These are phyloP conservation scores for Melieria omissa DNA, from an alignment of 2,888 invertebrate species.

Conservation along the genomic window DNA sequence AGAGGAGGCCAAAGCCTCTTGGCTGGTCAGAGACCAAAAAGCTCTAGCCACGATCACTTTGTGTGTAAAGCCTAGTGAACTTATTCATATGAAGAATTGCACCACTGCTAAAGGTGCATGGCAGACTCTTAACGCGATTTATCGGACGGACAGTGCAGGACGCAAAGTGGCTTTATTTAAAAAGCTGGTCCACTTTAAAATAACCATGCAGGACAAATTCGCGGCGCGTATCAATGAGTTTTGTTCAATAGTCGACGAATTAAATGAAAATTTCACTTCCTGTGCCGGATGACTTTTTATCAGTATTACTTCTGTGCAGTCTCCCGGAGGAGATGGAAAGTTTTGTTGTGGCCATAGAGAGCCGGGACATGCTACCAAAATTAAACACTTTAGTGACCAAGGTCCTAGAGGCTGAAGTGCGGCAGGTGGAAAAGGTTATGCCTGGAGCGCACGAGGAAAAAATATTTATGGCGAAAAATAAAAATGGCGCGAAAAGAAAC, in stretches of 20 bases:
- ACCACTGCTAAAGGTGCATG: constrained; percentile 17
- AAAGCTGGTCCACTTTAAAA: constrained; percentile 14
- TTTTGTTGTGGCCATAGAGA: constrained; percentile 26
- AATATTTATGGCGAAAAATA: neutral
- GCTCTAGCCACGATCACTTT: constrained; percentile 26
- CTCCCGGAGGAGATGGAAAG: constrained; percentile 27
- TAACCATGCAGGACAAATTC: constrained; percentile 10
- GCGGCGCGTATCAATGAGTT: constrained; percentile 9
- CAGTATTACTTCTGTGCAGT: constrained; percentile 10
- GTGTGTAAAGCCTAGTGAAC: constrained; percentile 10
- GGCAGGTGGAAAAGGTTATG: constrained; percentile 1
- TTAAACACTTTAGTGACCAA: constrained; percentile 14
- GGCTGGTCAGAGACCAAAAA: constrained; percentile 27
- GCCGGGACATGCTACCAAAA: constrained; percentile 20
- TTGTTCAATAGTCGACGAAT: constrained; percentile 20
- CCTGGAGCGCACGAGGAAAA: neutral
- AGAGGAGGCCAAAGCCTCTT: constrained; percentile 4
- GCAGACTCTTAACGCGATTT: constrained; percentile 1
- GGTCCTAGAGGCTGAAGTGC: constrained; percentile 26
- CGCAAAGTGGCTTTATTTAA: constrained; percentile 25
- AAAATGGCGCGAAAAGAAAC: neutral
- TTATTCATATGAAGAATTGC: constrained; percentile 11
- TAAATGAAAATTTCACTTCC: constrained; percentile 8
- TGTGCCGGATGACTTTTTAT: neutral
- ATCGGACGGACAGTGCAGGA: constrained; percentile 11